Evolutionary conservation across 2,888 invertebrate genomes (phyloP), one percentile per base, ranked within the genome.

Genomic region (Mamestra brassicae): DNA sequence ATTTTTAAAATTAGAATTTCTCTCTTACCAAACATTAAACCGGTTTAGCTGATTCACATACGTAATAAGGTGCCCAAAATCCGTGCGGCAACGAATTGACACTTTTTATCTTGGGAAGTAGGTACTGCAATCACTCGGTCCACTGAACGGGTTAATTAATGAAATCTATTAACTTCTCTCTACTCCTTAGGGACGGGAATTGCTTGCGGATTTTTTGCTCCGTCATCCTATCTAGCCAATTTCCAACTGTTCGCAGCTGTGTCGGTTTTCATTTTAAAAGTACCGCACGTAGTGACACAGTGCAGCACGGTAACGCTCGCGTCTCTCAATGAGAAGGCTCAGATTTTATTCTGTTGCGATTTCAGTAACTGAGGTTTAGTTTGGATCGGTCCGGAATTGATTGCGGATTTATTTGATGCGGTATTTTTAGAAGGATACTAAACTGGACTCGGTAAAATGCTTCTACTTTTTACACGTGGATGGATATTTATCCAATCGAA

Each of bases 81-180:
- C 93, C 92, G 86, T 81, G 81, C 84, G 83, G 89, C 89, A 87
- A 90, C 90, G 93, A 94, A 94, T 94, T 95, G 95, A 93, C 94
- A 94, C 93, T 94, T 93, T 93, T 93, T 92, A 92, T 92, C 92
- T 93, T 90, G 91, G 93, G 91, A 92, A 90, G 93, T 78, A 81
- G 74, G 61, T 91, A 91, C 92, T 93, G 94, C 96, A 96, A 96
- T 96, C 95, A 96, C 93, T 89, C 95, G 96, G 95, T 94, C 92
- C 96, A 95, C 89, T 95, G 96, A 95, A 94, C 96, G 95, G 93
- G 96, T 96, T 96, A 96, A 96, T 96, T 96, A 96, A 95, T 95
- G 95, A 95, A 96, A 96, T 96, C 96, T 95, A 96, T 96, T 96
- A 96, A 95, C 95, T 94, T 94, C 91, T 93, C 92, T 92, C 90